phyloP scores from a whole-genome alignment of 2,797 vertebrate genomes.

The Diceros bicornis region DNA sequence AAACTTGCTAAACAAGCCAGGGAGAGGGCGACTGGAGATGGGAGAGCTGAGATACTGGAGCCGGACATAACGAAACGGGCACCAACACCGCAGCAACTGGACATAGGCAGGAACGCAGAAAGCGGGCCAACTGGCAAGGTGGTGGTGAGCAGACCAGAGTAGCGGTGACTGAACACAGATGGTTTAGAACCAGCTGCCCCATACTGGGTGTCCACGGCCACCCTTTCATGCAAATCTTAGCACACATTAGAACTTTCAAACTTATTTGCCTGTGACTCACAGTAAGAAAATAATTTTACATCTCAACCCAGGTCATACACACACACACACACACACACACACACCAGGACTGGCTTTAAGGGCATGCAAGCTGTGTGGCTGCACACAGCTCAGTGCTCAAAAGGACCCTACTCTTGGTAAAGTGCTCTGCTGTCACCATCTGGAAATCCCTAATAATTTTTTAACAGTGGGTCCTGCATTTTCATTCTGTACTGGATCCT shows the following conservation, averaged over 20 bases:
- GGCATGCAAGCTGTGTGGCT: neutral
- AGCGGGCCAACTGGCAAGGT: neutral
- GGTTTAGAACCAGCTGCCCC: neutral
- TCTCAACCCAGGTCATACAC: neutral
- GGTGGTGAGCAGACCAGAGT: neutral
- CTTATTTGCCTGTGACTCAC: neutral
- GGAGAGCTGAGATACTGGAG: neutral
- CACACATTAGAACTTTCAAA: neutral
- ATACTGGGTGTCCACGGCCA: neutral
- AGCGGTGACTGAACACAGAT: neutral
- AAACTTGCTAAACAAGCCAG: neutral
- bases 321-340: neutral
- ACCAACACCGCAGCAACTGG: neutral
- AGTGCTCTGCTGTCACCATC: neutral
- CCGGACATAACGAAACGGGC: neutral
- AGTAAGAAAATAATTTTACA: constrained; percentile 7
- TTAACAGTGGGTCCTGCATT: neutral
- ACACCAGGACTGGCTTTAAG: neutral
- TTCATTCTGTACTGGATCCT: neutral
- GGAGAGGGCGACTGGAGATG: neutral
- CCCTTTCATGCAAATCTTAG: neutral
- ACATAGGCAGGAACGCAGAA: neutral
- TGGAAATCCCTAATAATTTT: neutral
- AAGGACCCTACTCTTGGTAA: neutral
- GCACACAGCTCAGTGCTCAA: fast-evolving